Evolutionary conservation across 2,888 invertebrate genomes (phyloP).

Genomic region (Lapara coniferarum): DNA sequence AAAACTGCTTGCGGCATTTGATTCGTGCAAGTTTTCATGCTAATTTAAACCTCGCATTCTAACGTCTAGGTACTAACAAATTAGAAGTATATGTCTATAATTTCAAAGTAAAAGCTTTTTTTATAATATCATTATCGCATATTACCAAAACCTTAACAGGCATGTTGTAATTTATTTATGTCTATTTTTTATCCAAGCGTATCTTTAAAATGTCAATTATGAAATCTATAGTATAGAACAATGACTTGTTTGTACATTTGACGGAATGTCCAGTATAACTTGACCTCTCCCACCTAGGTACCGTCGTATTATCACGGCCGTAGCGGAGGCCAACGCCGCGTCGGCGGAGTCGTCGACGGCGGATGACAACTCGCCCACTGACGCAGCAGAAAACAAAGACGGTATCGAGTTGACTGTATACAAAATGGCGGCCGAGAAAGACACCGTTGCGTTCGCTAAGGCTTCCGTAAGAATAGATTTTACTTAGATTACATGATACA

Average conservation of each 20-base stretch:
- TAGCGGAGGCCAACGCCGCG: constrained; percentile 62
- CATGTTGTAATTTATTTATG: too few species aligned
- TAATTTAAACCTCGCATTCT: too few species aligned
- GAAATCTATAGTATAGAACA: not conserved
- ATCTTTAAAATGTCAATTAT: not conserved
- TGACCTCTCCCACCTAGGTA: constrained; percentile 64
- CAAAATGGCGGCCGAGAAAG: constrained; percentile 66
- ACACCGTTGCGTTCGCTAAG: constrained; percentile 70
- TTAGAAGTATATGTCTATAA: too few species aligned
- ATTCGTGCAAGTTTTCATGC: too few species aligned
- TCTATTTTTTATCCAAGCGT: too few species aligned
- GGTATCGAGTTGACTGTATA: constrained; percentile 64
- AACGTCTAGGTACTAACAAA: too few species aligned
- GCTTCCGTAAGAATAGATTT: constrained; percentile 45
- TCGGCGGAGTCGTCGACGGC: constrained; percentile 59
- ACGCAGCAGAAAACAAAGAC: constrained; percentile 57
- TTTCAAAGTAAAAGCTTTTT: too few species aligned
- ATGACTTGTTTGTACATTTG: not conserved
- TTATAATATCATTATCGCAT: too few species aligned
- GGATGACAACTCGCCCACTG: constrained; percentile 58
- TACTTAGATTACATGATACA: not conserved
- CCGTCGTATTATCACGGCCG: constrained; percentile 75
- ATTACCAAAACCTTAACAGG: too few species aligned
- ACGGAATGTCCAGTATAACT: not conserved
- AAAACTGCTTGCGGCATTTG: too few species aligned